These are phyloP conservation scores for Otocyon megalotis DNA, from an alignment of 2,113 vertebrate genomes.

Conservation along the genomic window DNA sequence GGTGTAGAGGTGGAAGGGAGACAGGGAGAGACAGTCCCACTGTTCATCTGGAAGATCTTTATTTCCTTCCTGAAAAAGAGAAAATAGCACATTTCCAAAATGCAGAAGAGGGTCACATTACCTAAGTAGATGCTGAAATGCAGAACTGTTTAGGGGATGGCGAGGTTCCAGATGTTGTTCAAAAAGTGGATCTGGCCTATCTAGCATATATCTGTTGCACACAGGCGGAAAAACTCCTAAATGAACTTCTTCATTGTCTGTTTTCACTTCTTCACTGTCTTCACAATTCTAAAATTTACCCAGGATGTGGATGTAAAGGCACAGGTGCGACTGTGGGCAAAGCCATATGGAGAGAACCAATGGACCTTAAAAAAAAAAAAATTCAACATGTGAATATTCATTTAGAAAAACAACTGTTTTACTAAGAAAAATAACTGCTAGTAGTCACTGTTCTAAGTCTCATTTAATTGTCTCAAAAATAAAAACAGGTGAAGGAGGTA, in stretches of 20 bases:
- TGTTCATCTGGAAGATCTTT: not conserved
- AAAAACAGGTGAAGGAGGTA: not conserved
- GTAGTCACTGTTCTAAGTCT: not conserved
- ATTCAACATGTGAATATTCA: not conserved
- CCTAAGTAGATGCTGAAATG: not conserved
- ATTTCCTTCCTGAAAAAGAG: not conserved
- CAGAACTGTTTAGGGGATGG: not conserved
- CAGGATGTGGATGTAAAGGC: not conserved
- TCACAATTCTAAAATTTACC: not conserved
- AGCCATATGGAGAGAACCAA: not conserved
- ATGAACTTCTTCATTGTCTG: slow-evolving; percentile 31
- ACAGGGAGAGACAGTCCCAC: not conserved
- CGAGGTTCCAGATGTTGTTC: not conserved
- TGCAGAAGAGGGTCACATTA: not conserved
- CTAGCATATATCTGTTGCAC: not conserved
- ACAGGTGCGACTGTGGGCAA: not conserved
- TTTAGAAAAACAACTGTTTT: not conserved
- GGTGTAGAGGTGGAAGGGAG: not conserved
- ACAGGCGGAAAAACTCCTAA: not conserved
- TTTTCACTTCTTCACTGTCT: slow-evolving; percentile 49
- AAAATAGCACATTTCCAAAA: not conserved
- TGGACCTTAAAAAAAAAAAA: not conserved
- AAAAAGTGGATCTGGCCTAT: not conserved
- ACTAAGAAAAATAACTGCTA: not conserved
- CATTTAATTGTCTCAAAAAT: not conserved